phyloP scores from a whole-genome alignment of 2,888 invertebrate genomes.

The Drosophila parthenogenetica region DNA sequence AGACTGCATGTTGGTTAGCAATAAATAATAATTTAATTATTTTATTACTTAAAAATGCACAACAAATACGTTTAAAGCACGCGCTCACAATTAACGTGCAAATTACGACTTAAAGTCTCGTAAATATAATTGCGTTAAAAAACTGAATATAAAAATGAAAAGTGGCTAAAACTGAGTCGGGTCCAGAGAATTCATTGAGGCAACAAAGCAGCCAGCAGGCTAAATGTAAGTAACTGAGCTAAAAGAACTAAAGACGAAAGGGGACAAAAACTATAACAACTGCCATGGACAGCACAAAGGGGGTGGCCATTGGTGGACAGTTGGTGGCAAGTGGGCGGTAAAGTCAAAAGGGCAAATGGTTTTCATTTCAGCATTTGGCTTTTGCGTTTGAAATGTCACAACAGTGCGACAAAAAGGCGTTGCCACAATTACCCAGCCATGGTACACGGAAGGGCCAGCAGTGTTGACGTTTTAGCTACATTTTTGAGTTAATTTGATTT shows the following conservation, averaged over 20 bases:
- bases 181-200: constrained; percentile 39
- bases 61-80: constrained; percentile 72
- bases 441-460: constrained; percentile 28
- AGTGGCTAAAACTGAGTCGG: constrained; percentile 38
- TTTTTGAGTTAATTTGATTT: not conserved
- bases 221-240: constrained; percentile 29
- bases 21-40: constrained; percentile 79
- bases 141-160: constrained; percentile 33
- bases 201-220: constrained; percentile 44
- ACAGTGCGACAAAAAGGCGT: constrained; percentile 78
- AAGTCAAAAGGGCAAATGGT: constrained; percentile 41
- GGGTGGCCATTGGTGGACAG: too few relatives aligned
- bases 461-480: constrained; percentile 13
- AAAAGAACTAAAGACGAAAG: constrained; percentile 5
- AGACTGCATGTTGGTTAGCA: constrained; percentile 52
- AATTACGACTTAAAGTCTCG: constrained; percentile 49
- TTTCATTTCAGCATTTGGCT: constrained; percentile 54
- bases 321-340: too few relatives aligned
- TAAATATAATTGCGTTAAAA: constrained; percentile 45
- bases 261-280: constrained; percentile 34
- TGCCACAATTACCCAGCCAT: constrained; percentile 69
- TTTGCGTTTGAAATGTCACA: constrained; percentile 61
- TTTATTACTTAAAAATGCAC: constrained; percentile 75
- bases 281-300: constrained; percentile 34
- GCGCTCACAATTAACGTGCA: constrained; percentile 70